Evolutionary conservation across 64 coral and sea anemone species (phyloP), one percentile per base, ranked within the genome.

Genomic region (Hydrozoanthus tunicans): DNA sequence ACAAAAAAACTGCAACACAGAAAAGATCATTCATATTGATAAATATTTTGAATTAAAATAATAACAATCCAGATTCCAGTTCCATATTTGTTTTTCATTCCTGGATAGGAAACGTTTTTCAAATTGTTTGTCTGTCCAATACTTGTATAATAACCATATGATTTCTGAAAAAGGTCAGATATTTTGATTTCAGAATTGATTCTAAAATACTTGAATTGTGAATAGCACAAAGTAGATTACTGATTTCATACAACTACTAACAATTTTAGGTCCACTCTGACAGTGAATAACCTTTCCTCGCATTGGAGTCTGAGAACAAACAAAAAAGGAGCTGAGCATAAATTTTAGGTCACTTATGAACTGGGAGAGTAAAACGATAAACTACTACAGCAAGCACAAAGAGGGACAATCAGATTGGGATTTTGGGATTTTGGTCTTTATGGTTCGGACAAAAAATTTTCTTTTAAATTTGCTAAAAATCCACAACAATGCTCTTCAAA

Each of bases 191-290:
- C 23, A 43, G 59, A 1, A 3, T 43, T 7, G 4, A 52, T 7
- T 7, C 27, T 53, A 52, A 60, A 64, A 53, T 12, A 14, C 17
- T 11, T 75, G 32, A 52, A 1, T 3, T 78, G 80, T 17, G 53
- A 65, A 65, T 43, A 10, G 26, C 27, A 43, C 26, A 4, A 14
- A 74, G 26, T 51, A 14, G 3, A 75, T 75, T 4, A 52, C 72
- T 52, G 10, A 75, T 12, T 10, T 24, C 23, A 61, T 71, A 13
- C 51, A 83, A 13, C 5, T 88, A 86, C 83, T 86, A 86, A 75
- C 69, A 88, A 58, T 7, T 3, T 14, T 9, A 62, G 10, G 69
- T 26, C 84, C 69, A 60, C 68, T 88, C 24, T 26, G 20, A 73
- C 43, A 73, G 9, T 74, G 54, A 73, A 73, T 73, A 11, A 27